A percentile compares a stretch with the other conserved stretches of the same genome.
Conservation (phyloP, 1,140 invertebrate genomes). For the Brachionus rotundiformis region DNA sequence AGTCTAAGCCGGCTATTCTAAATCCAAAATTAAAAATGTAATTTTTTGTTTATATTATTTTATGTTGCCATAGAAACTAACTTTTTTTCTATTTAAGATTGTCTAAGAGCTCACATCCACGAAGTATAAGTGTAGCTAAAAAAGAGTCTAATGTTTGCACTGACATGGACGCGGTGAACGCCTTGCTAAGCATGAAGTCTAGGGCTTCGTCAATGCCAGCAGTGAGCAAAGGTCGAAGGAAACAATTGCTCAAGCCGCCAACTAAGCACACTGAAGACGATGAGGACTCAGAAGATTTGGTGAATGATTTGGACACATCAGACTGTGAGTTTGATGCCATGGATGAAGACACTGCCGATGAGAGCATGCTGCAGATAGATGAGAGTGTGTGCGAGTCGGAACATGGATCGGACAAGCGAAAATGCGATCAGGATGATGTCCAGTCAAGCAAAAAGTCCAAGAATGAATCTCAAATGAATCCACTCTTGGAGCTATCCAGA, state of each 20-base stretch:
- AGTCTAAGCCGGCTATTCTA: conserved; percentile 25
- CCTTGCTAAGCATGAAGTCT: conserved; percentile 40
- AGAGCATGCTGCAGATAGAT: conserved; percentile 19
- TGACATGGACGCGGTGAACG: conserved; percentile 45
- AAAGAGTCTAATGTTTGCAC: neutral
- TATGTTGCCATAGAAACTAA: conserved; percentile 18
- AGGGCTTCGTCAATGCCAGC: conserved; percentile 22
- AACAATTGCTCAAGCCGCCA: conserved; percentile 16
- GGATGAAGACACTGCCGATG: neutral
- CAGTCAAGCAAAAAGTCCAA: neutral
- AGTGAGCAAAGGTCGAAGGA: conserved; percentile 4
- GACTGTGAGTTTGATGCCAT: neutral
- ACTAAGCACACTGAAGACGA: neutral
- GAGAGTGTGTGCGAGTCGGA: conserved; percentile 7
- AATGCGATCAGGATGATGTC: neutral
- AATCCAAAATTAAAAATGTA: conserved; percentile 37
- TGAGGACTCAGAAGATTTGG: neutral
- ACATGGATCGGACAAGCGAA: neutral
- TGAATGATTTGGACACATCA: neutral
- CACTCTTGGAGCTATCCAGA: neutral
- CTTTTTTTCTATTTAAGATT: neutral
- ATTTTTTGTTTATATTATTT: neutral
- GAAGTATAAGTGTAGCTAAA: neutral
- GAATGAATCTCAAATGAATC: conserved; percentile 17
- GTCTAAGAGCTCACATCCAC: neutral